These are phyloP conservation scores for Patella ulyssiponensis DNA, from an alignment of 2,888 invertebrate genomes.

Conservation along the genomic window DNA sequence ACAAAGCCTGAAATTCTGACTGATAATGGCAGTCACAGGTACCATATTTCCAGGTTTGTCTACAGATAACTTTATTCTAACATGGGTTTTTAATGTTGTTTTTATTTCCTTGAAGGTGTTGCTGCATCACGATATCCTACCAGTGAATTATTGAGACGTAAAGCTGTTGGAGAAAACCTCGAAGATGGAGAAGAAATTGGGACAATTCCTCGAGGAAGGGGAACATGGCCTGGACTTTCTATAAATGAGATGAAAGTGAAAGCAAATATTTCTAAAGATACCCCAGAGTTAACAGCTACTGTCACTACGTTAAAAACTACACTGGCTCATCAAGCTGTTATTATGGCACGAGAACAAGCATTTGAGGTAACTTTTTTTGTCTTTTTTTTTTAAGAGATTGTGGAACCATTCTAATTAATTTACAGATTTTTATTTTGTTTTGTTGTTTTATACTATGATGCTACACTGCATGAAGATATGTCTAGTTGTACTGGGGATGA, in stretches of 20 bases:
- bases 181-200: constrained; percentile 64
- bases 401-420: too few relatives aligned
- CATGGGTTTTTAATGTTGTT: neutral
- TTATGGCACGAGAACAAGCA: constrained; percentile 62
- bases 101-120: constrained; percentile 50
- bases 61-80: neutral
- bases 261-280: constrained; percentile 31
- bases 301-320: constrained; percentile 68
- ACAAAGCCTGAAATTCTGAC: too few relatives aligned
- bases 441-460: too few relatives aligned
- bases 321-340: constrained; percentile 62
- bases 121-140: constrained; percentile 63
- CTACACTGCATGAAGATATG: too few relatives aligned
- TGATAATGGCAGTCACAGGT: too few relatives aligned
- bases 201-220: constrained; percentile 63
- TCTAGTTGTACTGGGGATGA: too few relatives aligned
- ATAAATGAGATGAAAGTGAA: constrained; percentile 58
- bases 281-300: constrained; percentile 55
- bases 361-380: constrained; percentile 57
- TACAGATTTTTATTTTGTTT: too few relatives aligned
- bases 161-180: constrained; percentile 63
- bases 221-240: constrained; percentile 68
- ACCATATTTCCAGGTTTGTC: too few relatives aligned
- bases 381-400: too few relatives aligned
- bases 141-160: constrained; percentile 67